Conservation (phyloP, 1,140 invertebrate genomes). For the Nautilus pompilius region DNA sequence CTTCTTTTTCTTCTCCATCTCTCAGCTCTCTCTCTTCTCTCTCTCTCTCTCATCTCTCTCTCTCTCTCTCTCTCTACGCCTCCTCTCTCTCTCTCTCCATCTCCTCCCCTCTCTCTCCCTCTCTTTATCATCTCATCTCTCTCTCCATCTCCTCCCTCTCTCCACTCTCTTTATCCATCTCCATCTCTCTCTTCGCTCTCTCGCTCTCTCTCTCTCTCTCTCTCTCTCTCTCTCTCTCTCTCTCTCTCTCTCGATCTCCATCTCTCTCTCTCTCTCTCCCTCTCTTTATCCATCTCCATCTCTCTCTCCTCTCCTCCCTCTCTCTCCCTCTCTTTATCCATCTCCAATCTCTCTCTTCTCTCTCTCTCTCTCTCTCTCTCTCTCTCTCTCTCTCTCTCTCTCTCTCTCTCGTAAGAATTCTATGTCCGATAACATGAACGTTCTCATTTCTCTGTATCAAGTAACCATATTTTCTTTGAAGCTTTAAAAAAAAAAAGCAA, state of each 20-base stretch:
- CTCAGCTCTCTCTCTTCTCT: background rate
- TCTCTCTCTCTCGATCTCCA: background rate
- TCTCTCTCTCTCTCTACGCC: background rate
- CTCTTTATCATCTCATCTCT: background rate
- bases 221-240: background rate
- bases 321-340: background rate
- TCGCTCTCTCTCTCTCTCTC: background rate
- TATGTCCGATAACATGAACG: no score
- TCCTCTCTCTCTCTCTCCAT: conserved; percentile 3
- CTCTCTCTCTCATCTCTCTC: background rate
- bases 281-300: background rate
- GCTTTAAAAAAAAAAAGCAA: no score
- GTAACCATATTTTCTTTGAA: no score
- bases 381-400: background rate
- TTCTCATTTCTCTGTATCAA: no score
- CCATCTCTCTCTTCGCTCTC: background rate
- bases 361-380: background rate
- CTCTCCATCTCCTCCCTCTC: background rate
- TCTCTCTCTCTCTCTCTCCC: no score
- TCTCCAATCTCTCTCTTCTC: background rate
- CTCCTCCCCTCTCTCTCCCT: background rate
- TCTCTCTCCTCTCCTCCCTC: background rate
- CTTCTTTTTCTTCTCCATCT: background rate
- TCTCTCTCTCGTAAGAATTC: background rate
- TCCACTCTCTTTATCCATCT: background rate